phyloP scores from a whole-genome alignment of 2,888 invertebrate species.

The Euplagia quadripunctaria region DNA sequence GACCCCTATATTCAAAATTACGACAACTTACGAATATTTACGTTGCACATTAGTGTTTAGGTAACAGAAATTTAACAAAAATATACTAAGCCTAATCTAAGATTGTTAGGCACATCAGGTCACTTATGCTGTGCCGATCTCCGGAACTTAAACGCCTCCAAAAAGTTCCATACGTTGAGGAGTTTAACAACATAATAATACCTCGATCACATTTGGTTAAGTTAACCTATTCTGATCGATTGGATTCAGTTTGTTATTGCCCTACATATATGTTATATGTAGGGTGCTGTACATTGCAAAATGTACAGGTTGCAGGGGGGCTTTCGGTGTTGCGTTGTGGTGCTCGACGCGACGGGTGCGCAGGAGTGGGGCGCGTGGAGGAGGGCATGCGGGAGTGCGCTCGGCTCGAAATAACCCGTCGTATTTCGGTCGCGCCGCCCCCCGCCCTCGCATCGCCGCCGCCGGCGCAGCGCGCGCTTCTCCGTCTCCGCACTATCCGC shows the following conservation, averaged over 20 bases:
- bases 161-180: too few species aligned
- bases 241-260: not conserved
- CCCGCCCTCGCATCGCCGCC: conserved; percentile 66
- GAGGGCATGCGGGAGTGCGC: conserved; percentile 74
- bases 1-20: too few species aligned
- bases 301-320: conserved; percentile 49
- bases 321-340: conserved; percentile 52
- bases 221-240: too few species aligned
- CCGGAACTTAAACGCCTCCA: too few species aligned
- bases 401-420: conserved; percentile 82
- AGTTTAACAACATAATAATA: not conserved
- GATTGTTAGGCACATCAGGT: too few species aligned
- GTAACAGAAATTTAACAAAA: too few species aligned
- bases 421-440: conserved; percentile 83
- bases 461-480: conserved; percentile 70
- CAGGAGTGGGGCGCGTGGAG: conserved; percentile 45
- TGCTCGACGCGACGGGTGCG: conserved; percentile 50
- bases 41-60: too few species aligned
- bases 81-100: too few species aligned
- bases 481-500: conserved; percentile 91
- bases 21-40: too few species aligned
- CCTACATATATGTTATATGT: conserved; percentile 39
- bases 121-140: too few species aligned
- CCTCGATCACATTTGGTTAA: not conserved
- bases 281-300: conserved; percentile 55